Percentiles rank a stretch among this genome's conserved stretches.
phyloP scores from a whole-genome alignment of 2,888 invertebrate genomes.

The Syritta pipiens region DNA sequence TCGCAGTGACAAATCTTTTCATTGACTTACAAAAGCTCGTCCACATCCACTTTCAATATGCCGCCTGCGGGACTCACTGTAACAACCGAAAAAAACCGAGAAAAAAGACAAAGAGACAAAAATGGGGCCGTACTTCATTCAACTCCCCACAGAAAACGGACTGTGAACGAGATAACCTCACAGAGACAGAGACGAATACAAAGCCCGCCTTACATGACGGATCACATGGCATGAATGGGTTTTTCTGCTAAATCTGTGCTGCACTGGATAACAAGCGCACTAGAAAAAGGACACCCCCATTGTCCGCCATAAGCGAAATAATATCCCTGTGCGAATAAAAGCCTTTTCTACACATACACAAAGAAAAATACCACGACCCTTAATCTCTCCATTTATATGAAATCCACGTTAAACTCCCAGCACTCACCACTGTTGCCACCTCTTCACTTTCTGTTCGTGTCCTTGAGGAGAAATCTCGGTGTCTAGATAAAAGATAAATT shows the following conservation, averaged over 20 bases:
- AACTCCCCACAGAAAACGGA: not conserved
- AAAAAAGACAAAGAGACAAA: too few relatives aligned
- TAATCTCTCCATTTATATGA: constrained; percentile 1
- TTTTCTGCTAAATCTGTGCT: not conserved
- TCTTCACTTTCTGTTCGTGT: too few relatives aligned
- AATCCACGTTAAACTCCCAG: constrained; percentile 5
- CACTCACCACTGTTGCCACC: too few relatives aligned
- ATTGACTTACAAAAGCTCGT: too few relatives aligned
- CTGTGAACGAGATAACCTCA: not conserved
- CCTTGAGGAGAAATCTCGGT: constrained; percentile 4
- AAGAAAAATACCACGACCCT: not conserved
- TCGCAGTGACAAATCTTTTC: too few relatives aligned
- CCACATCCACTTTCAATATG: too few relatives aligned
- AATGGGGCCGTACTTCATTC: not conserved
- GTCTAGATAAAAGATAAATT: constrained; percentile 22
- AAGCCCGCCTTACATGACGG: not conserved
- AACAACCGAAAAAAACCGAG: too few relatives aligned
- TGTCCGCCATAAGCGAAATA: not conserved
- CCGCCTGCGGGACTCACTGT: too few relatives aligned
- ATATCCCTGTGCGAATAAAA: not conserved
- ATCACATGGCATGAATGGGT: not conserved
- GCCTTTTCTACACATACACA: too few relatives aligned
- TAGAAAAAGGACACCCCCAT: not conserved
- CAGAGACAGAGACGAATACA: not conserved
- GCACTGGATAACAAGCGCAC: not conserved